Conservation (phyloP, 2,113 vertebrate species). For the Chloropsis hardwickii region DNA sequence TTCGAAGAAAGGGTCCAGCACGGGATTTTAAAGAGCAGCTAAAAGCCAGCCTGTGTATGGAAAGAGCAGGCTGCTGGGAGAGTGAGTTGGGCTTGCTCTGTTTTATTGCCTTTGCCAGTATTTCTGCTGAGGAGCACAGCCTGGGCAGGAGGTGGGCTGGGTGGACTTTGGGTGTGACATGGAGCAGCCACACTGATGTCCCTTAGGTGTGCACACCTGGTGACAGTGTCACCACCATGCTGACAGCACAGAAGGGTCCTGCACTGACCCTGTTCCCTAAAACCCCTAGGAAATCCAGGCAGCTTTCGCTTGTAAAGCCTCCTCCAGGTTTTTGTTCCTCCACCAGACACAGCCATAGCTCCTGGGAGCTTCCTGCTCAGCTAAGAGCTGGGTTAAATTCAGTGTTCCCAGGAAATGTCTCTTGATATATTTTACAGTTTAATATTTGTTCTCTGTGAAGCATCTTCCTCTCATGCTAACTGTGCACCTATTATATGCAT, state of each 20-base stretch:
- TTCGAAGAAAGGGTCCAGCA: neutral
- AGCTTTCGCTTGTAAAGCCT: neutral
- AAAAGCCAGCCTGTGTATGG: neutral
- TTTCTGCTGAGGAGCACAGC: neutral
- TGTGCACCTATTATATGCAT: neutral
- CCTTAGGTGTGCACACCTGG: fast-evolving
- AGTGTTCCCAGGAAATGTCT: neutral
- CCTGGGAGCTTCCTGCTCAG: neutral
- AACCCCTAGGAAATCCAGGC: neutral
- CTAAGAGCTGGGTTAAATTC: neutral
- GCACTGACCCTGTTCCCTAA: neutral
- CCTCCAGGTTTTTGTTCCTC: neutral
- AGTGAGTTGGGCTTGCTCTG: neutral
- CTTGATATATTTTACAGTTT: neutral
- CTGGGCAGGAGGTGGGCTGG: neutral
- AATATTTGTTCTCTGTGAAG: slow-evolving; percentile 15
- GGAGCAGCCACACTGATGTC: fast-evolving
- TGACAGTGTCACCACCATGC: neutral
- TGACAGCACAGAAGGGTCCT: neutral
- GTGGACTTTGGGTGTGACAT: neutral
- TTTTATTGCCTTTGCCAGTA: neutral
- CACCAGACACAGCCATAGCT: neutral
- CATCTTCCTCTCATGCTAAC: slow-evolving; percentile 13
- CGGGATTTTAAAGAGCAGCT: neutral
- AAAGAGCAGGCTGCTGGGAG: neutral